Percentiles rank a stretch among this genome's conserved stretches.
phyloP scores from a whole-genome alignment of 2,888 invertebrate genomes.

The Philonicus albiceps region DNA sequence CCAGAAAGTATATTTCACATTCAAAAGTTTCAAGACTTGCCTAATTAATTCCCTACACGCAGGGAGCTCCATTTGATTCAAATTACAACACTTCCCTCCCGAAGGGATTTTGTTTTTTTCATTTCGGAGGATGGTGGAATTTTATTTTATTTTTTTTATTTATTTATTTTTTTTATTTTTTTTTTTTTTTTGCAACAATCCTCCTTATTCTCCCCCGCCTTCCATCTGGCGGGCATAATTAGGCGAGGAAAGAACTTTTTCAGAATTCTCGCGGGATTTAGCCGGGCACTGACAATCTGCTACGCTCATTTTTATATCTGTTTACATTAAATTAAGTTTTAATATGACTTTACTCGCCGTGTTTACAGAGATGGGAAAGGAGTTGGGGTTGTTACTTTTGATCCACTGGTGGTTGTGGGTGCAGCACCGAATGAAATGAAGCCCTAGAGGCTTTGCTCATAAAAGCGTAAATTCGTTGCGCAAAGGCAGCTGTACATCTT shows the following conservation, averaged over 20 bases:
- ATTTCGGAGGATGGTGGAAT: not conserved
- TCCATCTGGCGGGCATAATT: conserved; percentile 26
- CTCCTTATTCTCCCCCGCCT: not conserved
- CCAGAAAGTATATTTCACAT: not conserved
- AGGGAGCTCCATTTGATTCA: conserved; percentile 25
- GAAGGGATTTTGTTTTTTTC: conserved; percentile 1
- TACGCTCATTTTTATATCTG: conserved; percentile 27
- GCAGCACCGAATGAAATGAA: not conserved
- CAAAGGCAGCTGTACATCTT: not conserved
- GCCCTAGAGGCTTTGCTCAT: not conserved
- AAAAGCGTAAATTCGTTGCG: not conserved
- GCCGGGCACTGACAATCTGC: not conserved
- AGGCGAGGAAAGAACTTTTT: not conserved
- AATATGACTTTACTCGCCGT: conserved; percentile 18
- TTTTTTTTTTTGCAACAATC: not conserved
- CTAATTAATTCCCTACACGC: conserved; percentile 38
- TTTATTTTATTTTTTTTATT: too few species aligned
- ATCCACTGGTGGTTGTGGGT: not conserved
- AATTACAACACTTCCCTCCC: conserved; percentile 21
- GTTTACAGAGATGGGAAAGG: not conserved
- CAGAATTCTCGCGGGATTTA: not conserved
- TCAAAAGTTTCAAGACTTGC: conserved; percentile 2
- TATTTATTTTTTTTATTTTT: too few species aligned
- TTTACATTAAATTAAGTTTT: conserved; percentile 40
- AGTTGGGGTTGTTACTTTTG: not conserved